Conservation (phyloP, 2,797 vertebrate species). For the Micrastur ruficollis region DNA sequence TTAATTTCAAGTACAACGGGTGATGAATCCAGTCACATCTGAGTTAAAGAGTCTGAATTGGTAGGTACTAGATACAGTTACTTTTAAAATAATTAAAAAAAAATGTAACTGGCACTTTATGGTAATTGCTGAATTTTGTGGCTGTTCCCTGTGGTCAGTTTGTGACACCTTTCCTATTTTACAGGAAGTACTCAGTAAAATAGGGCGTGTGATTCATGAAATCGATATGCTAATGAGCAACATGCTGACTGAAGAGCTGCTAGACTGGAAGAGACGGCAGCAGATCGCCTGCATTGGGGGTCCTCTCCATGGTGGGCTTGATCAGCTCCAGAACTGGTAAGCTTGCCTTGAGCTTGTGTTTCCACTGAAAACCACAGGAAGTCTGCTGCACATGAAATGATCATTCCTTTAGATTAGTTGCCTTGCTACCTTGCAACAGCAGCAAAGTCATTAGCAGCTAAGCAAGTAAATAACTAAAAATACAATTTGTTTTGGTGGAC, state of each 20-base stretch:
- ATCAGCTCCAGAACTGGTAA: constrained; percentile 97
- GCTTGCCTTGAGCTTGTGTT: background rate
- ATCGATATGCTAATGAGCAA: constrained; percentile 84
- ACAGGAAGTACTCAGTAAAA: constrained; percentile 90
- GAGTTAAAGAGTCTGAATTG: background rate
- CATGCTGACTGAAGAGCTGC: constrained; percentile 87
- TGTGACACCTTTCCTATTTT: background rate
- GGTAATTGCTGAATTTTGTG: background rate
- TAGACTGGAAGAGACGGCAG: constrained; percentile 92
- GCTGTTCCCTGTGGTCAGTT: background rate
- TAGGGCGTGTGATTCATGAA: constrained; percentile 87
- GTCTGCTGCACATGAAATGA: background rate
- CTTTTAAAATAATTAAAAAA: background rate
- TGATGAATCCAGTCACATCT: background rate
- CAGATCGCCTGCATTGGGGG: constrained; percentile 94
- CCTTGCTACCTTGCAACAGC: background rate
- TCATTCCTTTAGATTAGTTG: background rate
- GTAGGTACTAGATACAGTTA: background rate
- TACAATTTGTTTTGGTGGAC: background rate
- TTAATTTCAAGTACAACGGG: background rate
- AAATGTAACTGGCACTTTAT: background rate
- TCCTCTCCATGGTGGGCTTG: constrained; percentile 87
- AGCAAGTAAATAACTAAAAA: background rate
- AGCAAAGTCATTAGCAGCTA: background rate
- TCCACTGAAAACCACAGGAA: constrained; percentile 74